phyloP scores from a whole-genome alignment of 2,797 vertebrate genomes.

The Ciconia nigra region DNA sequence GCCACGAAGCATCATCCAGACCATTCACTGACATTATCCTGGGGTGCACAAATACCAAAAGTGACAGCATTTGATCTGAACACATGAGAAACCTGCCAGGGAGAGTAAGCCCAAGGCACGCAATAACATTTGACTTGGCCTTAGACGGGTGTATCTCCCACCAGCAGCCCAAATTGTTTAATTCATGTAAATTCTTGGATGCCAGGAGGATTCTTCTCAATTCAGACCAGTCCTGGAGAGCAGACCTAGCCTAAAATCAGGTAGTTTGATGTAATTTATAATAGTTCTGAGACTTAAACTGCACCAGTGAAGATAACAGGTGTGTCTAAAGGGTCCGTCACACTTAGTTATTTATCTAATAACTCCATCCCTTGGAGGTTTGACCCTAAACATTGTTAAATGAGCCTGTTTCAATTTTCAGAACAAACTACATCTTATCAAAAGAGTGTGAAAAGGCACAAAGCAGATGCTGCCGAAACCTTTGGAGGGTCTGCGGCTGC shows the following conservation, averaged over 20 bases:
- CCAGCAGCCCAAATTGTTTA: background rate
- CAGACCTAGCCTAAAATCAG: background rate
- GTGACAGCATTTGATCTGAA: background rate
- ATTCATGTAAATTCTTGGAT: background rate
- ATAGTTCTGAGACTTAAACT: background rate
- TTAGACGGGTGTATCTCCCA: accelerated
- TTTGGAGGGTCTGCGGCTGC: background rate
- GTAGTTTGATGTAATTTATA: background rate
- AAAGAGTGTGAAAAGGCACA: background rate
- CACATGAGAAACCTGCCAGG: background rate
- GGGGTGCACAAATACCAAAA: background rate
- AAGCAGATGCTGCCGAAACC: background rate
- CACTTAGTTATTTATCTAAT: background rate
- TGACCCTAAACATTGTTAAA: background rate
- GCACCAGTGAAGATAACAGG: background rate
- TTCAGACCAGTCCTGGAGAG: background rate
- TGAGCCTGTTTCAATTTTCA: background rate
- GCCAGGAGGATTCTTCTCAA: background rate
- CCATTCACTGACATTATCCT: background rate
- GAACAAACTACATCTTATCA: background rate
- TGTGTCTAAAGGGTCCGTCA: background rate
- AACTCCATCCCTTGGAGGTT: background rate
- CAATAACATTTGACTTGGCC: background rate
- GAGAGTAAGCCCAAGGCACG: background rate
- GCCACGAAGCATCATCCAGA: background rate